Evolutionary conservation across 2,888 invertebrate genomes (phyloP).

Genomic region (Pseudococcus longispinus): DNA sequence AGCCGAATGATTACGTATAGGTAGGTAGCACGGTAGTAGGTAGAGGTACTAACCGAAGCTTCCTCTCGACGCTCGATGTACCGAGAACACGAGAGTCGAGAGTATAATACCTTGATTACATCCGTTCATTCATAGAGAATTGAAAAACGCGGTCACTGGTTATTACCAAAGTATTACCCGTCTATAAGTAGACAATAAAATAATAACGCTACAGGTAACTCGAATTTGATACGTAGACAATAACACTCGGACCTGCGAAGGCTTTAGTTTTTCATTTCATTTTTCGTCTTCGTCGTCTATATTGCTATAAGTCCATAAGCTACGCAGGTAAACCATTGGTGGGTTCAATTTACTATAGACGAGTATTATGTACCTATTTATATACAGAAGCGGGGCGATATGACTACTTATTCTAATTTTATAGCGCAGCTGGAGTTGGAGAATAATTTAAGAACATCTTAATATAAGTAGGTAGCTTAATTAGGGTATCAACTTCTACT

Average conservation of each 20-base stretch:
- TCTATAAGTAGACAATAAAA: background rate
- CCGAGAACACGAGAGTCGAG: background rate
- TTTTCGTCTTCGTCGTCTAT: background rate
- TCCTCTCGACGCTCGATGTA: background rate
- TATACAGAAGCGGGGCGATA: background rate
- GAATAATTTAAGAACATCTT: background rate
- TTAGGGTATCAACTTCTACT: background rate
- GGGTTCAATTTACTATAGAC: background rate
- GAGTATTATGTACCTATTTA: too few species aligned
- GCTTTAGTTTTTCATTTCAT: background rate
- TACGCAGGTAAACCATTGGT: background rate
- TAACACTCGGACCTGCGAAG: background rate
- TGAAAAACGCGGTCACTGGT: background rate
- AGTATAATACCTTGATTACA: background rate
- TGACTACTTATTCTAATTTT: background rate
- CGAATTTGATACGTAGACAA: background rate
- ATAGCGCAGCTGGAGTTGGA: background rate
- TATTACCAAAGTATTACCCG: background rate
- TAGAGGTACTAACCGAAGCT: background rate
- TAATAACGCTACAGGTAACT: background rate
- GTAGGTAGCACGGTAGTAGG: too few species aligned
- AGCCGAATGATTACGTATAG: background rate
- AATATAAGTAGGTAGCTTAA: background rate
- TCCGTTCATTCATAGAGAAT: background rate
- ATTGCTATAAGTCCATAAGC: background rate